phyloP scores from a whole-genome alignment of 2,113 vertebrate genomes.

The Hemichromis elongatus region DNA sequence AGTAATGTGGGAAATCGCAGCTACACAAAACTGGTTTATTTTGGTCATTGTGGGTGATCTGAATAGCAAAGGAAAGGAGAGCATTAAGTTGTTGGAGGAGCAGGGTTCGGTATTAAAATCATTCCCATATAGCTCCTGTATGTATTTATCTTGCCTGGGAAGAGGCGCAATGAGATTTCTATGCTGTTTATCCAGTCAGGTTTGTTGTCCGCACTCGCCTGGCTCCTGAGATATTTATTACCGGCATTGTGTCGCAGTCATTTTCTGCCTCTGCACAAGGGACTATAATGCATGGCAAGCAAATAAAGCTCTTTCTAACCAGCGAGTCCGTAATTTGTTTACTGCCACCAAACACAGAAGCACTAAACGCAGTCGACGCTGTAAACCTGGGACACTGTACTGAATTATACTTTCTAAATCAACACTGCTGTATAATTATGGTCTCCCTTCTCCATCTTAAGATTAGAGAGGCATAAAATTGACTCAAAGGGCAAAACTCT shows the following conservation, averaged over 20 bases:
- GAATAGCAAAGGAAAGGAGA: slow-evolving; percentile 48
- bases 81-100: slow-evolving; percentile 68
- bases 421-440: not conserved
- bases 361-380: slow-evolving; percentile 24
- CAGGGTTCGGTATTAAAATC: slow-evolving; percentile 60
- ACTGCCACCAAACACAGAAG: slow-evolving; percentile 34
- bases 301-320: slow-evolving; percentile 54
- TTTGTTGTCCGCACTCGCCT: slow-evolving; percentile 61
- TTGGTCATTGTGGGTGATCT: slow-evolving; percentile 58
- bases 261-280: slow-evolving; percentile 51
- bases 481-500: not conserved
- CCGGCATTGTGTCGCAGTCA: slow-evolving; percentile 62
- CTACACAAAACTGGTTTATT: slow-evolving; percentile 48
- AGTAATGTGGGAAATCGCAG: slow-evolving; percentile 33
- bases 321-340: slow-evolving; percentile 59
- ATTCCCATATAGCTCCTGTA: slow-evolving; percentile 47
- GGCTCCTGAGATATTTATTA: slow-evolving; percentile 70
- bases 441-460: not conserved
- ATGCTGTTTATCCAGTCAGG: slow-evolving; percentile 64
- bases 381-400: not conserved
- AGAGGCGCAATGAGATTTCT: slow-evolving; percentile 61
- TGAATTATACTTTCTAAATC: not conserved
- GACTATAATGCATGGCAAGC: slow-evolving; percentile 46
- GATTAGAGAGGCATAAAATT: not conserved
- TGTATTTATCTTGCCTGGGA: slow-evolving; percentile 54